phyloP scores from a whole-genome alignment of 2,797 vertebrate species.

The Serranus cabrilla region DNA sequence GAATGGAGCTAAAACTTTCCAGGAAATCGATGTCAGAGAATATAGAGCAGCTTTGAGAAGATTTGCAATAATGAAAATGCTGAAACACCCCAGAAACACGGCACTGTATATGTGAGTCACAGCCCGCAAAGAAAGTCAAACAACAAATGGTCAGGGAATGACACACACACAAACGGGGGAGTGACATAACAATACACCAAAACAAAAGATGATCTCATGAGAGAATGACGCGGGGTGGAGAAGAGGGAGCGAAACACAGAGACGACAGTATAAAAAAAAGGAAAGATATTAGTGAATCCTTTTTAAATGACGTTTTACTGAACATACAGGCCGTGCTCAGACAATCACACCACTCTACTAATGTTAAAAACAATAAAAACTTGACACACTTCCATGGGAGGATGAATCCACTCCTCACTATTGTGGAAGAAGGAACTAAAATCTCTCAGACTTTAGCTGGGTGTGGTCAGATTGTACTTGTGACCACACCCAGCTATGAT shows the following conservation, averaged over 20 bases:
- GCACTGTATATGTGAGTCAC: constrained; percentile 11
- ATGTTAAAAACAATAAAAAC: background rate
- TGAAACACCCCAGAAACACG: constrained; percentile 7
- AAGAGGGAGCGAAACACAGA: background rate
- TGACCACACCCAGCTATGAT: background rate
- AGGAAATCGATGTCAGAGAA: constrained; percentile 37
- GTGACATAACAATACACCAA: constrained; percentile 37
- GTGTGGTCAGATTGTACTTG: constrained; percentile 10
- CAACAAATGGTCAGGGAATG: constrained; percentile 23
- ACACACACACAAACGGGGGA: constrained; percentile 13
- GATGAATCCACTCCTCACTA: background rate
- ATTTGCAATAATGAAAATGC: constrained; percentile 24
- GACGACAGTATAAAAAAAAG: background rate
- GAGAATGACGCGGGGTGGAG: constrained; percentile 28
- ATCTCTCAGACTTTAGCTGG: constrained; percentile 1
- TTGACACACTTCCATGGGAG: background rate
- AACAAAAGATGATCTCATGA: constrained; percentile 47
- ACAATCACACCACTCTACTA: background rate
- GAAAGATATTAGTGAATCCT: background rate
- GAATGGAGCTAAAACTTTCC: constrained; percentile 30
- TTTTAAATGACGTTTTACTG: background rate
- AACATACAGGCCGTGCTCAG: background rate
- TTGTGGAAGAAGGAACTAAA: background rate
- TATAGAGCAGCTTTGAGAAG: background rate
- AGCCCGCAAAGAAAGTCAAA: constrained; percentile 25